A percentile compares a stretch with the other conserved stretches of the same genome.
Evolutionary conservation across 2,113 vertebrate species (phyloP).

Genomic region (Odontophorus gujanensis): DNA sequence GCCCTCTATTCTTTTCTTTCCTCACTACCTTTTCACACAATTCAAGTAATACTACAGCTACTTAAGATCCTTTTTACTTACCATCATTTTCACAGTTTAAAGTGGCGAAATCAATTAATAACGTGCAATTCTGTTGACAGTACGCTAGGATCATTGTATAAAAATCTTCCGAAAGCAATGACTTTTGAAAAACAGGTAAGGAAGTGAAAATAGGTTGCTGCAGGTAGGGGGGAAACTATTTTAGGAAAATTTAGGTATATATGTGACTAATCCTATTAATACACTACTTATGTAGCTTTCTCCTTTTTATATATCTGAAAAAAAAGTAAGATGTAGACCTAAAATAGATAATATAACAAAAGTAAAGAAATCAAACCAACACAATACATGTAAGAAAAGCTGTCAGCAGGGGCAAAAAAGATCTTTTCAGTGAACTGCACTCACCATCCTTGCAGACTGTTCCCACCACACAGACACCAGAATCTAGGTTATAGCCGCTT

Average conservation of each 20-base stretch:
- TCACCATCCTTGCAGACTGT: slow-evolving; percentile 99
- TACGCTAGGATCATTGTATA: neutral
- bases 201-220: neutral
- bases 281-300: neutral
- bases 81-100: slow-evolving; percentile 1
- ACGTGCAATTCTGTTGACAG: slow-evolving; percentile 1
- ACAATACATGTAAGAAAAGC: neutral
- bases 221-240: neutral
- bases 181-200: neutral
- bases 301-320: neutral
- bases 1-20: neutral
- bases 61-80: neutral
- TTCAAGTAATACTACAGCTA: neutral
- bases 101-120: neutral
- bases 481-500: slow-evolving; percentile 92
- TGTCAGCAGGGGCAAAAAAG: neutral
- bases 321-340: neutral
- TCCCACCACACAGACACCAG: slow-evolving; percentile 89
- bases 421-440: slow-evolving; percentile 67
- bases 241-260: neutral
- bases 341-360: neutral
- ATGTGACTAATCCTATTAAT: neutral
- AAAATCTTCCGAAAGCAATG: neutral
- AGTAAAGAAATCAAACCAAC: neutral
- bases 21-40: neutral